Percentiles rank a stretch among this genome's conserved stretches.
phyloP scores from a whole-genome alignment of 2,888 invertebrate species.

The Steinernema scapterisci region DNA sequence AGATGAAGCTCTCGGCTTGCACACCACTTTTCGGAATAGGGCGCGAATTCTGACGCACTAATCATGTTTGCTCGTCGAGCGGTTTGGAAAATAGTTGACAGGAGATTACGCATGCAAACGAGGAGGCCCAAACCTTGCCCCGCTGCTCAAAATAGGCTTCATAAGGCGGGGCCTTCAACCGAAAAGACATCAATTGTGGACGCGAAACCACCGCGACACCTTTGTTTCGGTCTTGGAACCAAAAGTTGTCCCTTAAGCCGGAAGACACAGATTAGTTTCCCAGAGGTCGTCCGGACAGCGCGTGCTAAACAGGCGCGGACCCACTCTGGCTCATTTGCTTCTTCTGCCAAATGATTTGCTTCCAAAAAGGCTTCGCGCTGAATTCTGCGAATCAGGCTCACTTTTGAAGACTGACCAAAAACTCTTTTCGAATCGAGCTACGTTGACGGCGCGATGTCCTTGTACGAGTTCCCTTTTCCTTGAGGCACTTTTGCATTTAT shows the following conservation, averaged over 20 bases:
- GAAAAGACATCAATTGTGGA: not conserved
- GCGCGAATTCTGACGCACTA: constrained; percentile 1
- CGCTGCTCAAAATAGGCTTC: not conserved
- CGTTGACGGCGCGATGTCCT: no score
- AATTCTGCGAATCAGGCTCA: no score
- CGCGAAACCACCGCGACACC: not conserved
- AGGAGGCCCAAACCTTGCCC: not conserved
- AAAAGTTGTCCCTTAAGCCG: no score
- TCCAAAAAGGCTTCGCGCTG: no score
- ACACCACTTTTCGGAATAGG: not conserved
- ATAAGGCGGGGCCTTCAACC: not conserved
- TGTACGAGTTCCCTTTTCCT: not conserved
- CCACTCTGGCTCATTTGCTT: no score
- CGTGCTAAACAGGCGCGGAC: no score
- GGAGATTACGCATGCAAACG: constrained; percentile 23
- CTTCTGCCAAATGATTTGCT: no score
- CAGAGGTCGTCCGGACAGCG: no score
- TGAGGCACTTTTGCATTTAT: constrained; percentile 23
- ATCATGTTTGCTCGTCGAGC: constrained; percentile 5
- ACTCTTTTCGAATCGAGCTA: no score
- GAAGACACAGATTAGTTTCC: no score
- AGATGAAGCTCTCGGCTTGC: not conserved
- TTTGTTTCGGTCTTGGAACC: not conserved
- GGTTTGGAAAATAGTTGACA: not conserved
- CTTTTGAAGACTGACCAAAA: no score